phyloP scores from a whole-genome alignment of 2,113 vertebrate genomes.

The Thryonomys swinderianus region DNA sequence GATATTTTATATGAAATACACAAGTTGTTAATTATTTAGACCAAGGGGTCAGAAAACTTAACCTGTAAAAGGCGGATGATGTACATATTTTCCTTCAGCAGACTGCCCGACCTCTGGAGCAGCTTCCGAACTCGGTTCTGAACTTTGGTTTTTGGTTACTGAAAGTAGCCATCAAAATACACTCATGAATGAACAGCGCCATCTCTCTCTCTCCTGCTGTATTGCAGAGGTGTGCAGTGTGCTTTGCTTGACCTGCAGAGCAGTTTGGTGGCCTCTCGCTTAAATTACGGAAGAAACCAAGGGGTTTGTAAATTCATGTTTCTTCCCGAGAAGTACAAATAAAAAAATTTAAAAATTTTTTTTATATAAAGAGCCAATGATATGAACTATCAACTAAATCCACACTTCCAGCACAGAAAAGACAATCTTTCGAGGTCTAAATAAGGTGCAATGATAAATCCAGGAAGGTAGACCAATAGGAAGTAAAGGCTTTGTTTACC shows the following conservation, averaged over 20 bases:
- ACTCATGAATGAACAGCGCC: not conserved
- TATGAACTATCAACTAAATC: not conserved
- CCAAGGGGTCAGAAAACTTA: not conserved
- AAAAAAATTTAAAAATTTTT: not conserved
- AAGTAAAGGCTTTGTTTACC: not conserved
- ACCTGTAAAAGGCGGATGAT: not conserved
- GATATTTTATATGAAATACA: slow-evolving; percentile 19
- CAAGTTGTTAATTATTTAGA: slow-evolving; percentile 11
- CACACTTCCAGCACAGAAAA: not conserved
- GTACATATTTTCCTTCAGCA: slow-evolving; percentile 13
- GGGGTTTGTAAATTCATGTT: not conserved
- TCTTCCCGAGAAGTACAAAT: not conserved
- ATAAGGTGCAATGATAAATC: not conserved
- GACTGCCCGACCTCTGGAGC: not conserved
- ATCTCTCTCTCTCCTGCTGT: too few relatives aligned
- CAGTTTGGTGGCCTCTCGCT: not conserved
- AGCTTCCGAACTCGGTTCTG: not conserved
- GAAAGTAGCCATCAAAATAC: slow-evolving; percentile 41
- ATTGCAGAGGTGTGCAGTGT: not conserved
- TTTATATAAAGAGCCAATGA: not conserved
- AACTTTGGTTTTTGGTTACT: too few relatives aligned
- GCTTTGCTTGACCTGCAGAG: not conserved
- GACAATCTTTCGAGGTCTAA: not conserved
- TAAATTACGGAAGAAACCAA: not conserved
- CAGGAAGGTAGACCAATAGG: not conserved